Percentiles rank a stretch among this genome's conserved stretches.
These are phyloP conservation scores for Drosophila kanekoi DNA, from an alignment of 2,888 invertebrate species.

Conservation along the genomic window DNA sequence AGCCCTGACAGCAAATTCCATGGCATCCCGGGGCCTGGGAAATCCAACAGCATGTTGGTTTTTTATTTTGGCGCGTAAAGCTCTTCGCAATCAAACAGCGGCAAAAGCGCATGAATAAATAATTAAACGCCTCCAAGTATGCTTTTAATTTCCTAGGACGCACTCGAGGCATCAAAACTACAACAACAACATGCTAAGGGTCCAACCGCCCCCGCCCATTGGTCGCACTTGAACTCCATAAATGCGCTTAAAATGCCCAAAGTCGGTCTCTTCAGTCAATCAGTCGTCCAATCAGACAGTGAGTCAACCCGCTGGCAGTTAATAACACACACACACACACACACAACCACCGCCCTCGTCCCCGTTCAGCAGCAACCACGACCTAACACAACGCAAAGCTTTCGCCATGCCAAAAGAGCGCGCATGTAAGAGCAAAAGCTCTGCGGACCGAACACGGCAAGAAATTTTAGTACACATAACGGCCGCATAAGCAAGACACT, in stretches of 20 bases:
- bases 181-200: not conserved
- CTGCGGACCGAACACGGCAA: conserved; percentile 32
- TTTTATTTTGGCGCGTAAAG: conserved; percentile 36
- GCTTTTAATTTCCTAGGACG: conserved; percentile 66
- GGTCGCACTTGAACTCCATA: conserved; percentile 53
- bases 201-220: not conserved
- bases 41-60: conserved; percentile 11
- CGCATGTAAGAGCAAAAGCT: conserved; percentile 48
- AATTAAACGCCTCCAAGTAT: conserved; percentile 73
- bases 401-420: conserved; percentile 23
- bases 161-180: conserved; percentile 31
- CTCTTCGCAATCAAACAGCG: conserved; percentile 41
- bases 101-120: conserved; percentile 63
- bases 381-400: conserved; percentile 76
- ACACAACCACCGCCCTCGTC: not conserved
- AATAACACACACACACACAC: conserved; percentile 28
- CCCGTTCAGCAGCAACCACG: conserved; percentile 47
- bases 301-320: conserved; percentile 32
- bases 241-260: conserved; percentile 63
- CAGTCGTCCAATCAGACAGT: conserved; percentile 37
- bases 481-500: too few species aligned
- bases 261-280: conserved; percentile 33
- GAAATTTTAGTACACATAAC: conserved; percentile 19
- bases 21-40: conserved; percentile 44
- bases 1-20: conserved; percentile 75